phyloP scores from a whole-genome alignment of 2,113 vertebrate genomes.

The Turnix velox region DNA sequence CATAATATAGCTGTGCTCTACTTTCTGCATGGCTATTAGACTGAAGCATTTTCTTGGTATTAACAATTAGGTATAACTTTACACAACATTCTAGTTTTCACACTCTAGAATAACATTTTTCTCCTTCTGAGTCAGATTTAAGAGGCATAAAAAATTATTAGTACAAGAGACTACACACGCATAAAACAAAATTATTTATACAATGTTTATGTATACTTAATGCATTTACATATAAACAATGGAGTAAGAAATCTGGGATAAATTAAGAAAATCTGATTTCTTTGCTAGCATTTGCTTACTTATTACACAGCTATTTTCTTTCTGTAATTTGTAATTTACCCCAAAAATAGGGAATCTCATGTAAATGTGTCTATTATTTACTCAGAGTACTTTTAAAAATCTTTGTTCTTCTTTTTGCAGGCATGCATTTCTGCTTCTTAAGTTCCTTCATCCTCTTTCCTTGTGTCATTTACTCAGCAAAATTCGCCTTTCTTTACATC shows the following conservation, averaged over 20 bases:
- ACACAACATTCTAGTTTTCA: neutral
- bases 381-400: neutral
- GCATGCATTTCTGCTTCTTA: neutral
- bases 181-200: neutral
- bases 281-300: neutral
- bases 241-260: neutral
- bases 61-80: neutral
- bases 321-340: neutral
- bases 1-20: neutral
- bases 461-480: rapidly evolving
- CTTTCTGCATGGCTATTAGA: neutral
- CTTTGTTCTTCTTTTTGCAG: neutral
- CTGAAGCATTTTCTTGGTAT: neutral
- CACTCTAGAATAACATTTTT: neutral
- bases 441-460: neutral
- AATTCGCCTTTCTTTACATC: neutral
- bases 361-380: neutral
- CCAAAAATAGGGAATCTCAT: neutral
- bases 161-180: rapidly evolving
- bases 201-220: neutral
- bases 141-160: neutral
- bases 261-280: neutral
- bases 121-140: neutral
- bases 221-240: neutral
- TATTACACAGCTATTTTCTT: neutral